Evolutionary conservation across 2,113 vertebrate genomes (phyloP).

Genomic region (Budorcas taxicolor): DNA sequence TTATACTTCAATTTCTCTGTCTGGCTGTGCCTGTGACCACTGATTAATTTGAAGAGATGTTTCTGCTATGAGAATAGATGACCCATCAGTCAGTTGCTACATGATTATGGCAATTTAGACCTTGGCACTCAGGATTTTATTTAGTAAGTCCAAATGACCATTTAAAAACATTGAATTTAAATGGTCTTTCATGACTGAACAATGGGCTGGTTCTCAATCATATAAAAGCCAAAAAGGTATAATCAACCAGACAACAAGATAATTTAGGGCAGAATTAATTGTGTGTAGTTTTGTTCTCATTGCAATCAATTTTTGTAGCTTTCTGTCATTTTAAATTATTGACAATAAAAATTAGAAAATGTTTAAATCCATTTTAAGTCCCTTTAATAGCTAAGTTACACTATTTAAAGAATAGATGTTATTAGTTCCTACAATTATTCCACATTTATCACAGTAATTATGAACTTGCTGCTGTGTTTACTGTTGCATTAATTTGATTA

Average conservation of each 20-base stretch:
- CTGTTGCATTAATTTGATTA: constrained; percentile 53
- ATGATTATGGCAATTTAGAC: not conserved
- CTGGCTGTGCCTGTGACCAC: not conserved
- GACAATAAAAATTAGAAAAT: constrained; percentile 52
- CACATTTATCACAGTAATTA: constrained; percentile 53
- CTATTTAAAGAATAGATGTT: constrained; percentile 36
- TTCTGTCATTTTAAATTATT: constrained; percentile 44
- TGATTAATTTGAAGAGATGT: not conserved
- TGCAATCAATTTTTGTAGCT: constrained; percentile 5
- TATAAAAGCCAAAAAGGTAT: not conserved
- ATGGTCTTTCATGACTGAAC: not conserved
- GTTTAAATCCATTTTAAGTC: constrained; percentile 61
- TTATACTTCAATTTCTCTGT: not conserved
- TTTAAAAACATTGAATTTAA: constrained; percentile 25
- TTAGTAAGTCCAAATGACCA: not conserved
- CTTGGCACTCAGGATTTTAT: not conserved
- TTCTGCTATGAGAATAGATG: not conserved
- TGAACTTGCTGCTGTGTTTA: constrained; percentile 51
- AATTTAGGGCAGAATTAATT: constrained; percentile 20
- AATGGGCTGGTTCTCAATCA: not conserved
- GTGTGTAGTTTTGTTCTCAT: not conserved
- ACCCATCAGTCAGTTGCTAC: not conserved
- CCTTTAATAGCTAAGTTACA: constrained; percentile 28
- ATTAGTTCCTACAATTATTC: constrained; percentile 57
- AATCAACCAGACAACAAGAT: constrained; percentile 15